These are phyloP conservation scores for Sinhomidia bicolor DNA, from an alignment of 2,888 invertebrate species.

Conservation along the genomic window DNA sequence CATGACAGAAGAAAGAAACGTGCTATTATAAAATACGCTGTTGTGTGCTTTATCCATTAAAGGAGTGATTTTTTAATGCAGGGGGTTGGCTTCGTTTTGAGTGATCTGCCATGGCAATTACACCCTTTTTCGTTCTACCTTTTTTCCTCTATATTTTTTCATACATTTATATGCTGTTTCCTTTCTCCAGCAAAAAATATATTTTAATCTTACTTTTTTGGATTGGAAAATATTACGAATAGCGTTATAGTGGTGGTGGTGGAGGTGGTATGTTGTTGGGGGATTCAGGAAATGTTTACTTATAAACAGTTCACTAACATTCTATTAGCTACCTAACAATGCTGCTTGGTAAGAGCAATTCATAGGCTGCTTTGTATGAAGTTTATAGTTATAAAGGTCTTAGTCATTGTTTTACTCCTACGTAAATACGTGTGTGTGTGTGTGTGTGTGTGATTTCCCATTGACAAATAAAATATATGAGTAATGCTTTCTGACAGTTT, in stretches of 20 bases:
- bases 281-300: constrained; percentile 60
- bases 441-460: too few species aligned
- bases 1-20: constrained; percentile 4
- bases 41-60: constrained; percentile 39
- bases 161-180: not conserved
- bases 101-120: constrained; percentile 33
- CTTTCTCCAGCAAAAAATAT: not conserved
- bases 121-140: not conserved
- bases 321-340: not conserved
- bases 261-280: constrained; percentile 36
- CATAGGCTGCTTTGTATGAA: too few species aligned
- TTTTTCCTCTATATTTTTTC: not conserved
- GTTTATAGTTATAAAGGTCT: too few species aligned
- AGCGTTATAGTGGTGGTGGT: not conserved
- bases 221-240: too few species aligned
- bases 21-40: constrained; percentile 25
- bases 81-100: constrained; percentile 42
- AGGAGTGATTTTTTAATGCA: constrained; percentile 43
- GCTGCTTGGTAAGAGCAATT: too few species aligned
- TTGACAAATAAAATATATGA: too few species aligned
- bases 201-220: too few species aligned
- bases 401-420: not conserved
- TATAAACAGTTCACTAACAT: constrained; percentile 45
- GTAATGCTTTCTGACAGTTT: too few species aligned
- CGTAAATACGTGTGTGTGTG: too few species aligned